Evolutionary conservation across 2,888 invertebrate genomes (phyloP).

Genomic region (Morpho helenor): DNA sequence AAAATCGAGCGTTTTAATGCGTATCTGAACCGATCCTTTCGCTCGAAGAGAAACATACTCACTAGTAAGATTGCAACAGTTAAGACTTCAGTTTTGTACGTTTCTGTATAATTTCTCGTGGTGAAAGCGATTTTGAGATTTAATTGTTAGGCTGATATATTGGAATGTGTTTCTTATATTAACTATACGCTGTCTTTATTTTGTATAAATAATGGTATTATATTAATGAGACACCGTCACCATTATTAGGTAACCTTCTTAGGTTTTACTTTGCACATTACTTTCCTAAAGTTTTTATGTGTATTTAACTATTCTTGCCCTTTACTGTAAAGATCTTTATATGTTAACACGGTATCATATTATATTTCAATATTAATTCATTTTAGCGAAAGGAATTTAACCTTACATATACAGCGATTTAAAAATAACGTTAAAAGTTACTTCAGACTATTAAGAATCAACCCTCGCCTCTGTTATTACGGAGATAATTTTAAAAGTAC

Average conservation of each 20-base stretch:
- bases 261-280: no score
- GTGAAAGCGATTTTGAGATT: slow-evolving; percentile 21
- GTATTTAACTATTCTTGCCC: no score
- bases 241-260: no score
- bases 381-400: no score
- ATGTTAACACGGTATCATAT: no score
- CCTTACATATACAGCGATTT: no score
- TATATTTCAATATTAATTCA: no score
- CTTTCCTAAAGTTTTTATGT: no score
- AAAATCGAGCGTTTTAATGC: slow-evolving; percentile 22
- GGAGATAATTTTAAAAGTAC: slow-evolving; percentile 23
- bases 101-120: slow-evolving; percentile 22
- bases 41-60: slow-evolving; percentile 39
- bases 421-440: neutral
- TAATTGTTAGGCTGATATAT: slow-evolving; percentile 12
- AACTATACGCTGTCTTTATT: neutral
- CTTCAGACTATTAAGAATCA: slow-evolving; percentile 4
- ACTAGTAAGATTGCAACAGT: slow-evolving; percentile 5
- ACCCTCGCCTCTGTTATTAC: slow-evolving; percentile 12
- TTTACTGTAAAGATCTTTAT: no score
- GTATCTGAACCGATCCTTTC: slow-evolving; percentile 66
- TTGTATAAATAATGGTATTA: no score
- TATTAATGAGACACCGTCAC: no score
- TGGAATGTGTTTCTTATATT: slow-evolving; percentile 2
- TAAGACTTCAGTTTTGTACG: slow-evolving; percentile 4